Evolutionary conservation across 2,797 vertebrate genomes (phyloP), one percentile per base, ranked within the genome.

Genomic region (Enteromius anoplus): DNA sequence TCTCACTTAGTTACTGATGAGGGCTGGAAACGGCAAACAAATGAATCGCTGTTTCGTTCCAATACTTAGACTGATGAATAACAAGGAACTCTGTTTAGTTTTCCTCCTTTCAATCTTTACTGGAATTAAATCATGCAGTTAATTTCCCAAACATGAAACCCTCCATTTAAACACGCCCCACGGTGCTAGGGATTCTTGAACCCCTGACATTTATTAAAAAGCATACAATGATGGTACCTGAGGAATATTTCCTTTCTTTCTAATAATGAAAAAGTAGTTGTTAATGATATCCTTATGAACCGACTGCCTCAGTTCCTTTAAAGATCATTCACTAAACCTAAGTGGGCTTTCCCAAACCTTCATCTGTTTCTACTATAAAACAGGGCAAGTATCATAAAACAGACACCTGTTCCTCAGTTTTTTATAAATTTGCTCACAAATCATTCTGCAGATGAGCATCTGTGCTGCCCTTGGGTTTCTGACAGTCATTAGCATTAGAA

Each of bases 21-120:
- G 19, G 0, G 4, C 12, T 72, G 40, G 69, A 81, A 72, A 62
- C 11, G 3, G 5, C 23, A 62, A 72, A 64, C 69, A 49, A 32
- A 81, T 64, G 23, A 72, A 62, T 60, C 10, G 7, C 19, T 17
- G 42, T 37, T 72, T 15, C 21, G 64, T 72, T 81, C 68, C 69
- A 81, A 40, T 80, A 42, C n/a, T 26, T 17, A 26, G 65, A 49
- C 3, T 62, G 53, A 72, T 81, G 55, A 72, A 72, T 21, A 58
- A 42, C 65, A 80, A 40, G 32, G 9, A 72, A 34, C 78, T 42
- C 51, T 53, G 62, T 80, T 81, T 81, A 75, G 68, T 62, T 62
- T 81, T 9, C 32, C 68, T 42, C 17, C 55, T 49, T 72, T 81
- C 10, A 17, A 14, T 49, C 42, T 72, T 62, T 34, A 34, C 14